Conservation (phyloP, 2,888 invertebrate genomes). For the Drosophila pegasa region DNA sequence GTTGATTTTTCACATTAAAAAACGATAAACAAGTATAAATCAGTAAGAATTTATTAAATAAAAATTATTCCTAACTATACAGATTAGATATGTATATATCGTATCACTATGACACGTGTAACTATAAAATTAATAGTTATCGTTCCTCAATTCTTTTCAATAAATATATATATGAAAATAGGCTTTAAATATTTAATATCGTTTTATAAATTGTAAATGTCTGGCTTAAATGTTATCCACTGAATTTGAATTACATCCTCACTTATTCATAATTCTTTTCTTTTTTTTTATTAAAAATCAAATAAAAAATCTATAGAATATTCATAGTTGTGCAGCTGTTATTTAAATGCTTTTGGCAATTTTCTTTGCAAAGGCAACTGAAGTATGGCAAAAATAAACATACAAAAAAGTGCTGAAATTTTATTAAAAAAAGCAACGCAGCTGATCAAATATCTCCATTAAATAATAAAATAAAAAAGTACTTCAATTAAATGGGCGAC, state of each 20-base stretch:
- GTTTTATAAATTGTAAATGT: background rate
- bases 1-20: no score
- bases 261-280: background rate
- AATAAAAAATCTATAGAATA: background rate
- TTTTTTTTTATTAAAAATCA: background rate
- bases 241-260: background rate
- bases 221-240: background rate
- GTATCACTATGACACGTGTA: no score
- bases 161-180: background rate
- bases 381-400: background rate
- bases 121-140: no score
- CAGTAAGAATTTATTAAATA: no score
- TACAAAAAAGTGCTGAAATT: background rate
- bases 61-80: no score
- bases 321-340: background rate
- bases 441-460: background rate
- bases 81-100: no score
- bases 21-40: no score
- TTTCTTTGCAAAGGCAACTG: background rate
- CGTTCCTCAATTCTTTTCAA: no score
- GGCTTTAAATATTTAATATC: no score
- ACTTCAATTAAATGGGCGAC: background rate
- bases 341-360: background rate
- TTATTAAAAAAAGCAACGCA: background rate
- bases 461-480: background rate